These are phyloP conservation scores for Selene dorsalis DNA, from an alignment of 2,797 vertebrate genomes.

Conservation along the genomic window DNA sequence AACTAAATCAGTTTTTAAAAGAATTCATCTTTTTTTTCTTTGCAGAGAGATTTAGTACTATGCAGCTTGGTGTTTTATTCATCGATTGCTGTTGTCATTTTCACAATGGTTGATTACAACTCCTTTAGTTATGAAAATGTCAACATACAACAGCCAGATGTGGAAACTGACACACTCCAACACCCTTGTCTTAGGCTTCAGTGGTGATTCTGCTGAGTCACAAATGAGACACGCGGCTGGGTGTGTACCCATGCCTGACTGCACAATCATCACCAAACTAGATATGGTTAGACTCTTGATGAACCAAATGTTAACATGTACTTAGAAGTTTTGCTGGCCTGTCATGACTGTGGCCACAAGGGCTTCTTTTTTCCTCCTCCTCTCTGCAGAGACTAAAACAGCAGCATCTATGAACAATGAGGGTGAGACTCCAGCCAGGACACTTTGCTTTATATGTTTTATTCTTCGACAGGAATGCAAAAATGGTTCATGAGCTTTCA, in stretches of 20 bases:
- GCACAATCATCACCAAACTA: slow-evolving; percentile 36
- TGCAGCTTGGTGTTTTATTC: slow-evolving; percentile 1
- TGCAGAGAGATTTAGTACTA: neutral
- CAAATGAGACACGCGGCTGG: slow-evolving; percentile 33
- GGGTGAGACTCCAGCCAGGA: slow-evolving; percentile 12
- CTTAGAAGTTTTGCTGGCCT: slow-evolving; percentile 42
- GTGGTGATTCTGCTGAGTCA: slow-evolving; percentile 51
- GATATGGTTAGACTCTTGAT: slow-evolving; percentile 36
- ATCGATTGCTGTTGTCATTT: too few species aligned
- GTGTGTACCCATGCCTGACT: slow-evolving; percentile 13
- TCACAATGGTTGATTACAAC: slow-evolving; percentile 21
- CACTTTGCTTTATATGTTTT: slow-evolving; percentile 17
- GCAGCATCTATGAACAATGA: neutral
- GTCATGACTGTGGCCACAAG: slow-evolving; percentile 12
- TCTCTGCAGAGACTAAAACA: slow-evolving; percentile 15
- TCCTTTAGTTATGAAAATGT: slow-evolving; percentile 37
- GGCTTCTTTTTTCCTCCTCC: slow-evolving; percentile 10
- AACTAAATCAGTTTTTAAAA: slow-evolving; percentile 38
- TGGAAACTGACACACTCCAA: slow-evolving; percentile 28
- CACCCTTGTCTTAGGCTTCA: slow-evolving; percentile 39
- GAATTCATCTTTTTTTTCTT: neutral
- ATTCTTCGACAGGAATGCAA: neutral
- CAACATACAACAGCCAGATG: slow-evolving; percentile 17
- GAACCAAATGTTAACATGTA: slow-evolving; percentile 32
- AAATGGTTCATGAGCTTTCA: slow-evolving; percentile 20